A percentile compares a stretch with the other conserved stretches of the same genome.
Evolutionary conservation across 2,888 invertebrate genomes (phyloP).

Genomic region (Drosophila nr. medialis): DNA sequence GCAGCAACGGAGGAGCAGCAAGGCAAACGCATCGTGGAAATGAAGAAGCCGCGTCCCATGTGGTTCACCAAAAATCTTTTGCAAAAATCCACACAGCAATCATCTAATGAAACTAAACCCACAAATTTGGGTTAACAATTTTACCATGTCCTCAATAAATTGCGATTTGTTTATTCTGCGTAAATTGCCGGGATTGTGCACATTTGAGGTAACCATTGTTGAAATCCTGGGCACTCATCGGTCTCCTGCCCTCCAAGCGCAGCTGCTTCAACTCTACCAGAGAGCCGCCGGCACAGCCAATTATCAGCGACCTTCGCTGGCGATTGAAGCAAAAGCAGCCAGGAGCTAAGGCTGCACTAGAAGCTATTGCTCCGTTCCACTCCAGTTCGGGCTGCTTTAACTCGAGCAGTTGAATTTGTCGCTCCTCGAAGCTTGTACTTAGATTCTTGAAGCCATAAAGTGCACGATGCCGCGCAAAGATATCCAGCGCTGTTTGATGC

Average conservation of each 20-base stretch:
- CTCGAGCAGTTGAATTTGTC: slow-evolving; percentile 88
- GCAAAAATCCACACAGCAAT: slow-evolving; percentile 90
- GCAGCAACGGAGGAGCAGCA: slow-evolving; percentile 86
- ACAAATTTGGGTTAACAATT: slow-evolving; percentile 87
- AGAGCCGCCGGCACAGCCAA: slow-evolving; percentile 88
- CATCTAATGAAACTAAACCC: slow-evolving; percentile 89
- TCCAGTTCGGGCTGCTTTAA: slow-evolving; percentile 72
- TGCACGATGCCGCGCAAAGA: slow-evolving; percentile 90
- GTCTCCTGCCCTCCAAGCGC: slow-evolving; percentile 88
- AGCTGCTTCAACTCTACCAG: slow-evolving; percentile 89
- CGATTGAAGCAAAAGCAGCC: slow-evolving; percentile 88
- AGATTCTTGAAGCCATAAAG: slow-evolving; percentile 88
- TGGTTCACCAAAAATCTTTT: slow-evolving; percentile 96
- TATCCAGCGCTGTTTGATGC: slow-evolving; percentile 87
- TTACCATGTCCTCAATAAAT: slow-evolving; percentile 41
- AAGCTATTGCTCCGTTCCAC: slow-evolving; percentile 26
- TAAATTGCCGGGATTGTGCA: slow-evolving; percentile 39
- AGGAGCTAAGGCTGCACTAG: slow-evolving; percentile 82
- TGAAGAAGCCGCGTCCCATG: slow-evolving; percentile 92
- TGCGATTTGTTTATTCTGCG: slow-evolving; percentile 57
- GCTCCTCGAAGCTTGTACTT: slow-evolving; percentile 87
- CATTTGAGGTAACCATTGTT: slow-evolving; percentile 92
- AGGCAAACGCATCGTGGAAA: slow-evolving; percentile 93
- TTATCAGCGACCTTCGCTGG: slow-evolving; percentile 86
- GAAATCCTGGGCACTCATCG: slow-evolving; percentile 92